These are phyloP conservation scores for Griposia aprilina DNA, from an alignment of 2,888 invertebrate genomes.

Conservation along the genomic window DNA sequence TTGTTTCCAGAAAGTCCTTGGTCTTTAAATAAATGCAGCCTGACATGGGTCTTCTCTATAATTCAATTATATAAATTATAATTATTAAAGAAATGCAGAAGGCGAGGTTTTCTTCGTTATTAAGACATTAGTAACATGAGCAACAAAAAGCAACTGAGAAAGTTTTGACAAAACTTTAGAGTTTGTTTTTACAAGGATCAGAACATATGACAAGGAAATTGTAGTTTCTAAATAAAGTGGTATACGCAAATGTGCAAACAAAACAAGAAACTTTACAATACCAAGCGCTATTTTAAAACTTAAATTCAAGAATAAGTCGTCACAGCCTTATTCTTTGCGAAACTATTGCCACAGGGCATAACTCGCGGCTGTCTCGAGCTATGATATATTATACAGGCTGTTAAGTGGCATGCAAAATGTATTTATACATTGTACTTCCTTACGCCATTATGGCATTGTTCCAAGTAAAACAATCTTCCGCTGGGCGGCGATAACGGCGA, in stretches of 20 bases:
- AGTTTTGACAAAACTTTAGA: not conserved
- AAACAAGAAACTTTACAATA: conserved; percentile 19
- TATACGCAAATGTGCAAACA: conserved; percentile 3
- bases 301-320: conserved; percentile 54
- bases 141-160: too few relatives aligned
- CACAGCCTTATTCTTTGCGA: conserved; percentile 50
- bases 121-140: too few relatives aligned
- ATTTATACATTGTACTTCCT: conserved; percentile 90
- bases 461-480: conserved; percentile 90
- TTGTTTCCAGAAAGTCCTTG: too few relatives aligned
- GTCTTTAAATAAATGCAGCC: too few relatives aligned
- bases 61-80: too few relatives aligned
- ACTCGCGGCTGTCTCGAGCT: conserved; percentile 77
- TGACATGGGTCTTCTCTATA: too few relatives aligned
- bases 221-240: not conserved
- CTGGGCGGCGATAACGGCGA: conserved; percentile 84
- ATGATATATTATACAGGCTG: conserved; percentile 86
- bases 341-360: conserved; percentile 68
- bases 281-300: conserved; percentile 28
- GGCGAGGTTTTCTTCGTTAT: too few relatives aligned
- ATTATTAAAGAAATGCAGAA: too few relatives aligned
- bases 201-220: not conserved
- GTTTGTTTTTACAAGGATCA: not conserved
- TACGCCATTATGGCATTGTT: conserved; percentile 87
- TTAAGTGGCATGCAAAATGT: conserved; percentile 90